These are phyloP conservation scores for Thaumetopoea pityocampa DNA, from an alignment of 1,140 invertebrate species.

Conservation along the genomic window DNA sequence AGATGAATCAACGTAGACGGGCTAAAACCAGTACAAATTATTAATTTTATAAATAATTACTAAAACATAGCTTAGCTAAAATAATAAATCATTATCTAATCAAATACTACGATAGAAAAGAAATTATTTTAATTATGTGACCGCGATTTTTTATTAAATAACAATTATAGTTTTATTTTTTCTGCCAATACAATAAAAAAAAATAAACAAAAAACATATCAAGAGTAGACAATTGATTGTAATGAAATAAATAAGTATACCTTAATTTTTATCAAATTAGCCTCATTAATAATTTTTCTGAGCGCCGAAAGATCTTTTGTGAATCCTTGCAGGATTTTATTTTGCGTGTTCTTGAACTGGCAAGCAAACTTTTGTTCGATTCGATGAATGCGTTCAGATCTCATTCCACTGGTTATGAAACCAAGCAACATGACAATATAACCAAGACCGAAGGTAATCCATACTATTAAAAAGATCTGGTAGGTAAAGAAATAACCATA, in stretches of 20 bases:
- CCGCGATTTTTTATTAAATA: too few relatives aligned
- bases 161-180: too few relatives aligned
- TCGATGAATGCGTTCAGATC: conserved; percentile 84
- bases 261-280: conserved; percentile 87
- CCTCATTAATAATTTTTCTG: conserved; percentile 85
- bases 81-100: too few relatives aligned
- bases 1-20: conserved; percentile 73
- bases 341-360: conserved; percentile 86
- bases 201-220: conserved; percentile 3
- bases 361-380: conserved; percentile 85
- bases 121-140: too few relatives aligned
- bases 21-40: conserved; percentile 50
- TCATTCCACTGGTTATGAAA: conserved; percentile 83
- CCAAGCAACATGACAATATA: conserved; percentile 94
- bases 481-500: conserved; percentile 80
- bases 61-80: too few relatives aligned
- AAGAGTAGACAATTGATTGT: neutral
- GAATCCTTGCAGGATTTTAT: conserved; percentile 86
- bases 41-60: conserved; percentile 11
- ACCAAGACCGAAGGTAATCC: conserved; percentile 93
- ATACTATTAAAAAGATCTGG: conserved; percentile 85
- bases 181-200: too few relatives aligned
- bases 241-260: conserved; percentile 54
- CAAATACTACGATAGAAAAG: too few relatives aligned
- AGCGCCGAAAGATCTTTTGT: conserved; percentile 85